phyloP scores from a whole-genome alignment of 2,888 invertebrate genomes.

The Bombyx huttoni region DNA sequence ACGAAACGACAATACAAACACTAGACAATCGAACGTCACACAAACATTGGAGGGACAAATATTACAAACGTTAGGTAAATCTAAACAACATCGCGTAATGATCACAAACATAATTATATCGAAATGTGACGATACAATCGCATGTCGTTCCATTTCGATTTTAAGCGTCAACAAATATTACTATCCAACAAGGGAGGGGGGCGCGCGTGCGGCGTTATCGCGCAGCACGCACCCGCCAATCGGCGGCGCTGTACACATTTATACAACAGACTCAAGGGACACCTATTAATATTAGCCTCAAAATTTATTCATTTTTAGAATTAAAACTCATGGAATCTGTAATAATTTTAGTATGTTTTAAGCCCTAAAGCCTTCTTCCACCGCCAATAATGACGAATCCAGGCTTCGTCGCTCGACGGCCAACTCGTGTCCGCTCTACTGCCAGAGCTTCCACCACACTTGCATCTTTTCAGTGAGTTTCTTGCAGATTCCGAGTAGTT shows the following conservation, averaged over 20 bases:
- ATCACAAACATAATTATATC: constrained; percentile 63
- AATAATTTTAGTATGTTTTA: not conserved
- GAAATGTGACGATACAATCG: constrained; percentile 56
- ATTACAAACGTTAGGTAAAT: constrained; percentile 60
- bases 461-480: constrained; percentile 91
- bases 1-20: constrained; percentile 61
- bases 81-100: constrained; percentile 67
- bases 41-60: constrained; percentile 70
- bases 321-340: not conserved
- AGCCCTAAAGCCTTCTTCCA: constrained; percentile 5
- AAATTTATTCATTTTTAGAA: not conserved
- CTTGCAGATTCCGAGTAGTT: constrained; percentile 90
- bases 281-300: not conserved
- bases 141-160: constrained; percentile 56
- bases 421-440: constrained; percentile 39
- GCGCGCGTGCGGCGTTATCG: constrained; percentile 1
- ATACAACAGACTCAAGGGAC: not conserved
- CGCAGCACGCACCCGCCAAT: constrained; percentile 7
- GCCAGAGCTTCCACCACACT: constrained; percentile 90
- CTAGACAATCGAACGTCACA: constrained; percentile 60
- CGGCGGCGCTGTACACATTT: constrained; percentile 5
- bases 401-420: constrained; percentile 14
- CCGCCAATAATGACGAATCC: constrained; percentile 10
- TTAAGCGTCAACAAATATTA: constrained; percentile 68
- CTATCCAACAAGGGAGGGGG: constrained; percentile 35